Percentiles rank a stretch among this genome's conserved stretches.
Evolutionary conservation across 2,888 invertebrate genomes (phyloP).

Genomic region (Lasioglossum vierecki): DNA sequence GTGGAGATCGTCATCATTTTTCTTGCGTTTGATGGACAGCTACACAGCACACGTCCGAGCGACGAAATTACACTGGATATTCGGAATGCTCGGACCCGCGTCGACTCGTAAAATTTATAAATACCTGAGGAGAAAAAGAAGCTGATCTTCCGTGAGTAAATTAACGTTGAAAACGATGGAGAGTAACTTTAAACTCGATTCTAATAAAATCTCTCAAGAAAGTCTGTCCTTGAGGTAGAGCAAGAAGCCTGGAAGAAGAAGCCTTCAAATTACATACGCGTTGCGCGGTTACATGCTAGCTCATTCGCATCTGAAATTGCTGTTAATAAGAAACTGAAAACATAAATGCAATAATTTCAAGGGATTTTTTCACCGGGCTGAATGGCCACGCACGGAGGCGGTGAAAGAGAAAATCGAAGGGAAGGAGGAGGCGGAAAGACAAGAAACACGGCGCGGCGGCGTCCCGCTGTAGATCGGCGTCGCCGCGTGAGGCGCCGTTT

Average conservation of each 20-base stretch:
- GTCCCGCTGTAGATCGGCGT: neutral
- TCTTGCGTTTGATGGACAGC: conserved; percentile 16
- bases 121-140: neutral
- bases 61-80: neutral
- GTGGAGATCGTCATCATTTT: conserved; percentile 13
- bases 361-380: neutral
- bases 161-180: neutral
- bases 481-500: conserved; percentile 10
- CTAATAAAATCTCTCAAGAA: neutral
- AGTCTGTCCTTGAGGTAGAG: neutral
- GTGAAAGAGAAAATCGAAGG: neutral
- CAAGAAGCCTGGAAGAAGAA: neutral
- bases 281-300: neutral
- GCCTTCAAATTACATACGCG: neutral
- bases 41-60: neutral
- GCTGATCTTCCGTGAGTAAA: neutral
- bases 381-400: neutral
- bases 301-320: neutral
- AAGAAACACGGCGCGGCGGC: neutral
- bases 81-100: neutral
- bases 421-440: neutral
- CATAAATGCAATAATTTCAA: neutral
- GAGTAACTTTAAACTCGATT: neutral
- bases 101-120: neutral
- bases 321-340: neutral